phyloP scores from a whole-genome alignment of 2,113 vertebrate genomes.

The Brachyistius frenatus region DNA sequence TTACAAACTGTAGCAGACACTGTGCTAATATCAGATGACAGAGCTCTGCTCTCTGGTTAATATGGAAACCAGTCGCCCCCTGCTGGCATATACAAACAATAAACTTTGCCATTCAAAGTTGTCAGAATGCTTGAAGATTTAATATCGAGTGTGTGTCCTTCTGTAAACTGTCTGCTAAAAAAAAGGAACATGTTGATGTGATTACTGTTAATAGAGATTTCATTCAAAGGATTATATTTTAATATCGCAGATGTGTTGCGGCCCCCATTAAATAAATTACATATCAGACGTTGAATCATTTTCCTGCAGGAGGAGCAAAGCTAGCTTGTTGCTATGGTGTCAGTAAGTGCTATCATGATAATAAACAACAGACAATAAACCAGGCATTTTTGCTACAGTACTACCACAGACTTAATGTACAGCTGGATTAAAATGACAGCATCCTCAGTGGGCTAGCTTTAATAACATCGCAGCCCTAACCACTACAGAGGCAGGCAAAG shows the following conservation, averaged over 20 bases:
- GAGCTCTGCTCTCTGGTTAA: slow-evolving; percentile 56
- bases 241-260: slow-evolving; percentile 14
- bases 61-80: slow-evolving; percentile 60
- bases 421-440: slow-evolving; percentile 73
- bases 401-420: slow-evolving; percentile 66
- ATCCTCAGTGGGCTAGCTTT: slow-evolving; percentile 66
- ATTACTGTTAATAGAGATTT: slow-evolving; percentile 25
- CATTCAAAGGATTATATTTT: slow-evolving; percentile 26
- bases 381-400: slow-evolving; percentile 30
- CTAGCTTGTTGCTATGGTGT: slow-evolving; percentile 65
- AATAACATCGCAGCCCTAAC: slow-evolving; percentile 69
- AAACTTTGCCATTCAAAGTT: slow-evolving; percentile 27
- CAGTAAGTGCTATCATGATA: slow-evolving; percentile 55
- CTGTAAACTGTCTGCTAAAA: background rate
- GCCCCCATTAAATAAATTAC: background rate
- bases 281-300: slow-evolving; percentile 8
- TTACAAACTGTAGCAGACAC: slow-evolving; percentile 62
- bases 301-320: background rate
- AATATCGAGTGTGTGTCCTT: background rate
- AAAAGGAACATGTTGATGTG: slow-evolving; percentile 4
- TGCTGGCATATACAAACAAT: slow-evolving; percentile 64
- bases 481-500: slow-evolving; percentile 70
- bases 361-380: slow-evolving; percentile 71
- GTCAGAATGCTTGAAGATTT: slow-evolving; percentile 10
- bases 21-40: slow-evolving; percentile 58